Conservation (phyloP, 2,113 vertebrate genomes). For the Aldabrachelys gigantea region DNA sequence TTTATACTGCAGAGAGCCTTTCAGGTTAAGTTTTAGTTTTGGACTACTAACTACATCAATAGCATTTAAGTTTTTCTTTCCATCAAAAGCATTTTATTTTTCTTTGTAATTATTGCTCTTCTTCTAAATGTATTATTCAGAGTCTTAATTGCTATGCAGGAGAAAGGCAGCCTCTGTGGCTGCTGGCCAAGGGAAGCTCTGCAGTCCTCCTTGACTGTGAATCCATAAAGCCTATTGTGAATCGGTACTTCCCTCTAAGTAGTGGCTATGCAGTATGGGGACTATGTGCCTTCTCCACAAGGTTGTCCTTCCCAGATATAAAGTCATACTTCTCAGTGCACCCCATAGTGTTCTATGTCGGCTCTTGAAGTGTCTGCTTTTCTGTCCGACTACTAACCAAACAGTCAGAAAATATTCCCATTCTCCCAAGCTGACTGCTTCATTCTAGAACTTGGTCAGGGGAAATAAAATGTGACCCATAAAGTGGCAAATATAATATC, state of each 20-base stretch:
- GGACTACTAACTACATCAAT: not conserved
- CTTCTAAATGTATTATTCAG: conserved; percentile 5
- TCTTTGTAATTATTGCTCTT: not conserved
- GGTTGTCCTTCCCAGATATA: not conserved
- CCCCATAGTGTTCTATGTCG: not conserved
- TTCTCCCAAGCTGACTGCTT: not conserved
- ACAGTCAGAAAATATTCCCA: not conserved
- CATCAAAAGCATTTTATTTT: not conserved
- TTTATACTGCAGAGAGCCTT: conserved; percentile 12
- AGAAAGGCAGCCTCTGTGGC: not conserved
- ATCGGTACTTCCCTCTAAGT: not conserved
- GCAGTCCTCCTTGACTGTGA: not conserved
- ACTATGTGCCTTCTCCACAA: not conserved
- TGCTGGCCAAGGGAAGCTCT: not conserved
- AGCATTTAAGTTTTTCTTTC: not conserved
- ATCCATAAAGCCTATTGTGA: not conserved
- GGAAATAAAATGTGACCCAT: not conserved
- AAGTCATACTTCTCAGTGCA: not conserved
- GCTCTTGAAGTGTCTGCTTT: not conserved
- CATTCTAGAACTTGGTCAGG: not conserved
- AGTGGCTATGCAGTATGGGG: not conserved
- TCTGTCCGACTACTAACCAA: not conserved
- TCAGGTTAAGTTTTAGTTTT: conserved; percentile 45
- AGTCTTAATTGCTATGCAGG: not conserved
- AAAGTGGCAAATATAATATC: not conserved